Conservation (phyloP, 2,797 vertebrate species). For the Pogonophryne albipinna region DNA sequence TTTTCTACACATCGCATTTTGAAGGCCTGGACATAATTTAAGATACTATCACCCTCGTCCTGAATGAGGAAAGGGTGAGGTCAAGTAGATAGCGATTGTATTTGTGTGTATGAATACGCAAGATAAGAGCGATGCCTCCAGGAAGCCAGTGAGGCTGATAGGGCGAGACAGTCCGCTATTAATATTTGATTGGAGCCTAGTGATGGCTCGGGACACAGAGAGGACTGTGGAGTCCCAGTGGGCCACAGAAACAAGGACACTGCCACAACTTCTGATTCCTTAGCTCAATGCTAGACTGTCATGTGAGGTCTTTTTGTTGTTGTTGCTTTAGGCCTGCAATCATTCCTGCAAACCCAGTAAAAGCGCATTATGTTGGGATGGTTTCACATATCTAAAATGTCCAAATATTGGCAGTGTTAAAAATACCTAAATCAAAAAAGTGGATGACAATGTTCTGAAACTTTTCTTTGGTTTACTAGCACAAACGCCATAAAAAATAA, state of each 20-base stretch:
- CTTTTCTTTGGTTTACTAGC: not conserved
- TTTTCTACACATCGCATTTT: slow-evolving; percentile 3
- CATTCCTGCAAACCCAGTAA: not conserved
- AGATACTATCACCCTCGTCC: not conserved
- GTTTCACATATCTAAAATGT: not conserved
- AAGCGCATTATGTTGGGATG: not conserved
- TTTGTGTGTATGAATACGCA: slow-evolving; percentile 32
- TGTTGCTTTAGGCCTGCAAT: not conserved
- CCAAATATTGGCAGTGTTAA: not conserved
- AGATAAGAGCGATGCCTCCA: slow-evolving; percentile 35
- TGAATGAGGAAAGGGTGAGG: not conserved
- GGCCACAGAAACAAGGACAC: slow-evolving; percentile 68
- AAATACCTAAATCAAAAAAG: not conserved
- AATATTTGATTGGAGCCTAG: slow-evolving; percentile 81
- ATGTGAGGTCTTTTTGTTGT: slow-evolving; percentile 35
- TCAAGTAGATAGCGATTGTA: slow-evolving; percentile 9
- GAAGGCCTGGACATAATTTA: slow-evolving; percentile 1
- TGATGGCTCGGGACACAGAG: slow-evolving; percentile 69
- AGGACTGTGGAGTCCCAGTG: slow-evolving; percentile 59
- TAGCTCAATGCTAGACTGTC: slow-evolving; percentile 23
- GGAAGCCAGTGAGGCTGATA: slow-evolving; percentile 59
- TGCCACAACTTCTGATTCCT: slow-evolving; percentile 39
- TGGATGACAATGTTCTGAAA: not conserved
- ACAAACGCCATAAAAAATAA: not conserved
- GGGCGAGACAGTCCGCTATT: slow-evolving; percentile 68